Evolutionary conservation across 2,888 invertebrate genomes (phyloP).

Genomic region (Tridacna crocea): DNA sequence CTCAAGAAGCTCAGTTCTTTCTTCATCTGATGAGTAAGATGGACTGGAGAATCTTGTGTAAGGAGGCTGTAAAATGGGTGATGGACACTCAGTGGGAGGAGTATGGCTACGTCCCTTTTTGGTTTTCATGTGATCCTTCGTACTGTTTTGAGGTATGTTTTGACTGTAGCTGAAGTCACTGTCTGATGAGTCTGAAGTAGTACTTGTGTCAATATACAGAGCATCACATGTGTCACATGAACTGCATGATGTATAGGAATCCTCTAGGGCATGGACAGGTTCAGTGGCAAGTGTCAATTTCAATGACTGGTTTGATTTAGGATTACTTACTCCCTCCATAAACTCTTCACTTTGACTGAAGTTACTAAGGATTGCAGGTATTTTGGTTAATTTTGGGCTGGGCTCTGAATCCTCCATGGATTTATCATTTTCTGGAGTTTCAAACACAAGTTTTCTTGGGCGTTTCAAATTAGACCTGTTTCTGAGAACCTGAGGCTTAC

Average conservation of each 20-base stretch:
- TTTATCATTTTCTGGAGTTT: not conserved
- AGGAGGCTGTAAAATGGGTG: not conserved
- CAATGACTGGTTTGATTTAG: no score
- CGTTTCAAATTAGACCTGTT: slow-evolving; percentile 24
- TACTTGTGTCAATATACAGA: slow-evolving; percentile 8
- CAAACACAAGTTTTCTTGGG: slow-evolving; percentile 25
- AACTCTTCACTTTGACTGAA: not conserved
- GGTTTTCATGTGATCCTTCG: not conserved
- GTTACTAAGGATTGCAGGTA: not conserved
- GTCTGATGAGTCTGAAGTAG: not conserved
- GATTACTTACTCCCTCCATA: not conserved
- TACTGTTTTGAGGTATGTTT: not conserved
- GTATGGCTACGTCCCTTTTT: not conserved
- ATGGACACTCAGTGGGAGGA: not conserved
- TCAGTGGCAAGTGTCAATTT: no score
- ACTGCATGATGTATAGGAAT: not conserved
- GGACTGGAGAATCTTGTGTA: slow-evolving; percentile 16
- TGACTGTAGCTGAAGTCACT: not conserved
- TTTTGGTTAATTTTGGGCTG: slow-evolving; percentile 35
- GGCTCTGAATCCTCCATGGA: slow-evolving; percentile 4
- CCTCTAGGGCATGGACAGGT: not conserved
- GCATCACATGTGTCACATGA: slow-evolving; percentile 1
- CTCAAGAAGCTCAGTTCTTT: not conserved
- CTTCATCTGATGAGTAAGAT: slow-evolving; percentile 3
- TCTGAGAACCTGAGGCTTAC: not conserved